Base-by-base conservation (phyloP, 2,113 vertebrate species). In the Corythaeola cristata region DNA sequence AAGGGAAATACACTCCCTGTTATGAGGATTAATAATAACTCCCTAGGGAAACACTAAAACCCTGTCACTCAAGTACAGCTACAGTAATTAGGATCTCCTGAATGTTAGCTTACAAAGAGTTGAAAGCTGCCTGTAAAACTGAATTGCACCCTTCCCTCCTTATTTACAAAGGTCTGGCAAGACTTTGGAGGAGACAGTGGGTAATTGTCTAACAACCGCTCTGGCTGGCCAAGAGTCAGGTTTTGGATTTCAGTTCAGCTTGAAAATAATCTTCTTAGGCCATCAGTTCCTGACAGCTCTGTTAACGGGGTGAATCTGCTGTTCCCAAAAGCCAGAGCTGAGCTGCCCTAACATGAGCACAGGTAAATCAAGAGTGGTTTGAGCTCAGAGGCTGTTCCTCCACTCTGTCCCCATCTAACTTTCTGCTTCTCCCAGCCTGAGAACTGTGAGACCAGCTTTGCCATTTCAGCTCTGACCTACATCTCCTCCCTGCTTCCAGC, bases 231-330 rank as follows among this genome's bases (percentile, higher is more conserved):
- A n/a, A 35, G 71, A 71, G 86, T 72, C 86, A 88, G 90, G 89
- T 85, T 86, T 95, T 91, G 77, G 84, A 77, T 95, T 97, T 91
- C 96, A 85, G 71, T 74, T 78, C 74, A 78, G 89, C 87, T 90
- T 88, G 81, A 74, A 92, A 85, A 89, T 85, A 96, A 96, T 92
- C 94, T 92, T 58, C 90, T 89, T 55, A 95, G 84, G 80, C 91
- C 81, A 64, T 75, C 84, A 64, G 94, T 11, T 94, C 78, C 84
- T 58, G 84, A 69, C 91, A 93, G 85, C 89, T 91, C 91, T 32
- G 69, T 60, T 80, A 85, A 76, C 73, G 11, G 60, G 80, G 91
- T 15, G 62, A 75, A 83, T 75, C 80, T 49, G 79, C 78, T 39
- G 71, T 4, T 84, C 72, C 81, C 68, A 33, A 66, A 64, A 90